Evolutionary conservation across 2,113 vertebrate genomes (phyloP).

Genomic region (Saccopteryx bilineata): DNA sequence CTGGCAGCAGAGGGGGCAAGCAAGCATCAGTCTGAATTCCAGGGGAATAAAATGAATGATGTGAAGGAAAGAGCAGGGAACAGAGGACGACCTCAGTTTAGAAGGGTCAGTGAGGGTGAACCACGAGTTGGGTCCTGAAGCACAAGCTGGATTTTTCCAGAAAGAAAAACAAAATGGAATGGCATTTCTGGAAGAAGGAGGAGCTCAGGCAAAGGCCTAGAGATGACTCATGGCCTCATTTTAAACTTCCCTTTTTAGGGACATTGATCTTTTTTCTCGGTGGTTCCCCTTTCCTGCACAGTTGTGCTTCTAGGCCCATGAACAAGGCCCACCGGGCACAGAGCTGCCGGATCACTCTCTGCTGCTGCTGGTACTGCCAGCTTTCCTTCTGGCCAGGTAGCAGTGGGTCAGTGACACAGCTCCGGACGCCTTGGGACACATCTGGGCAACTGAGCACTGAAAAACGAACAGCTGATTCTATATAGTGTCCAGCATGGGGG

Average conservation of each 20-base stretch:
- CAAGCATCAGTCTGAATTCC: not conserved
- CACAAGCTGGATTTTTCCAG: not conserved
- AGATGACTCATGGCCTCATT: not conserved
- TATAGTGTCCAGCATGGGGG: not conserved
- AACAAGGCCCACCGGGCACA: not conserved
- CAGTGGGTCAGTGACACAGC: not conserved
- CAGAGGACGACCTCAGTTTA: not conserved
- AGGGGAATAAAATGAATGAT: not conserved
- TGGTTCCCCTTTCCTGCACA: not conserved
- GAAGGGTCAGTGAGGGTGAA: not conserved
- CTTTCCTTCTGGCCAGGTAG: not conserved
- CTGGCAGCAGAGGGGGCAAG: not conserved
- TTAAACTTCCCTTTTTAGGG: not conserved
- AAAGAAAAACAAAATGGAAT: not conserved
- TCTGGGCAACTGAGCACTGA: conserved; percentile 4
- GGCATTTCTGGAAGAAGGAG: conserved; percentile 9
- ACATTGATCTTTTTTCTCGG: not conserved
- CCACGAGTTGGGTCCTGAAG: not conserved
- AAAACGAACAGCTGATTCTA: not conserved
- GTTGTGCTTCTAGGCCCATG: not conserved
- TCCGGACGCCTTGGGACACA: not conserved
- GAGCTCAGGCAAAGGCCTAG: not conserved
- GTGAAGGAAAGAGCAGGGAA: not conserved
- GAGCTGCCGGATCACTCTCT: not conserved
- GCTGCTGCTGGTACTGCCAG: not conserved